These are phyloP conservation scores for Eumerus sabulonum DNA, from an alignment of 2,888 invertebrate genomes.

Conservation along the genomic window DNA sequence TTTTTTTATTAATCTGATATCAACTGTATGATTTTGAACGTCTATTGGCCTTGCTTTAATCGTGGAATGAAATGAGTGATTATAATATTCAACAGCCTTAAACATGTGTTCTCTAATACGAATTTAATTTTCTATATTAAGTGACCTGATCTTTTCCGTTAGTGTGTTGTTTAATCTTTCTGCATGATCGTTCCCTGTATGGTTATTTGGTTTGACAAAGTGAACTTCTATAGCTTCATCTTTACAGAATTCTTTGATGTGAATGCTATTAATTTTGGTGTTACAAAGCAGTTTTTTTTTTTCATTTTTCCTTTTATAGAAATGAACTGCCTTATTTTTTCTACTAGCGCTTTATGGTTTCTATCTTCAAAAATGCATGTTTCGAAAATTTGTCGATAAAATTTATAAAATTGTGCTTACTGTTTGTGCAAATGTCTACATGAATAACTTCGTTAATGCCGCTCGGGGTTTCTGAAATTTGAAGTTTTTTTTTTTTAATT, in stretches of 20 bases:
- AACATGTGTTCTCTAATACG: constrained; percentile 60
- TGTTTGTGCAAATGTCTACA: constrained; percentile 64
- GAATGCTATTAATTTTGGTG: constrained; percentile 60
- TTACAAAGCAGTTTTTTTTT: constrained; percentile 47
- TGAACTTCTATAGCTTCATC: constrained; percentile 49
- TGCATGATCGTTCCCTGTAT: constrained; percentile 36
- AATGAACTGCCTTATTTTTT: constrained; percentile 53
- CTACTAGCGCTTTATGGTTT: constrained; percentile 30
- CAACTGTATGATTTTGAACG: constrained; percentile 31
- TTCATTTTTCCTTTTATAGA: constrained; percentile 51
- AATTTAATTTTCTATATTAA: constrained; percentile 44
- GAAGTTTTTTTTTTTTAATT: constrained; percentile 62
- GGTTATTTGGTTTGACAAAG: constrained; percentile 46
- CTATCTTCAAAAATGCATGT: constrained; percentile 47
- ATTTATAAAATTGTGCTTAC: constrained; percentile 67
- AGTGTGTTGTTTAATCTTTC: constrained; percentile 52
- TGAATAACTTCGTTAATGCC: constrained; percentile 70
- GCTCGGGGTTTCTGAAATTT: constrained; percentile 66
- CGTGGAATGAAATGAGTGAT: constrained; percentile 54
- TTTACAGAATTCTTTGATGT: constrained; percentile 46
- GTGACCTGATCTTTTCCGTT: constrained; percentile 54
- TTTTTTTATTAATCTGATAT: constrained; percentile 7
- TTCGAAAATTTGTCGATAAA: constrained; percentile 70
- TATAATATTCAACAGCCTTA: constrained; percentile 56
- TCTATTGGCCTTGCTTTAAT: constrained; percentile 54